Evolutionary conservation across 2,797 vertebrate species (phyloP).

Genomic region (Typhlichthys subterraneus): DNA sequence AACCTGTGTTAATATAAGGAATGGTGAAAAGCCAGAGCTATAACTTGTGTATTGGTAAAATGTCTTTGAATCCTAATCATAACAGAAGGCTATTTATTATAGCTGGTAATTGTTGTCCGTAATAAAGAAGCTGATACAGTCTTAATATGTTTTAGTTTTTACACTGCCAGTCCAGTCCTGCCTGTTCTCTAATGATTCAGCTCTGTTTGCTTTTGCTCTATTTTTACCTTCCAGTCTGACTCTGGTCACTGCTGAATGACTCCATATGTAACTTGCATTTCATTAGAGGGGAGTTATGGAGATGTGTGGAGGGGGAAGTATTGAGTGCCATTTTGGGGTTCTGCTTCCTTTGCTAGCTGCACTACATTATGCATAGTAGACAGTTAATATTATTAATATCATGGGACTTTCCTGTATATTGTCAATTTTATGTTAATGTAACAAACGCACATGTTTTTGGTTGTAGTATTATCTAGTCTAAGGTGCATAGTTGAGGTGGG

Average conservation of each 20-base stretch:
- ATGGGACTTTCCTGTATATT: background rate
- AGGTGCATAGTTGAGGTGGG: background rate
- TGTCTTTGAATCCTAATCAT: background rate
- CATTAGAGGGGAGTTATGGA: constrained; percentile 44
- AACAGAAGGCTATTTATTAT: background rate
- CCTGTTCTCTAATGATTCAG: constrained; percentile 38
- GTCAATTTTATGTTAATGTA: background rate
- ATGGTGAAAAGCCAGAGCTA: too few relatives aligned
- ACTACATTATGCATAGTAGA: too few relatives aligned
- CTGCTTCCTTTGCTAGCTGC: too few relatives aligned
- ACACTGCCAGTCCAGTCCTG: constrained; percentile 6
- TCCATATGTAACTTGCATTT: constrained; percentile 67
- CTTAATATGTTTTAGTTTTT: background rate
- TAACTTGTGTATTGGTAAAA: too few relatives aligned
- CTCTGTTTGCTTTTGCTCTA: constrained; percentile 72
- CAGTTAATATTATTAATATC: background rate
- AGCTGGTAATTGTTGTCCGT: background rate
- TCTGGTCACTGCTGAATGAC: constrained; percentile 64
- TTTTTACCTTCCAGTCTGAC: constrained; percentile 65
- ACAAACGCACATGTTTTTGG: constrained; percentile 1
- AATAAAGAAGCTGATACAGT: background rate
- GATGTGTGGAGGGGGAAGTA: constrained; percentile 30
- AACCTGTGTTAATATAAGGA: too few relatives aligned
- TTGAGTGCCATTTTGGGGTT: constrained; percentile 15
- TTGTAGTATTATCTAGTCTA: constrained; percentile 12